phyloP scores from a whole-genome alignment of 1,140 invertebrate genomes.

The Drosophila tropicalis region DNA sequence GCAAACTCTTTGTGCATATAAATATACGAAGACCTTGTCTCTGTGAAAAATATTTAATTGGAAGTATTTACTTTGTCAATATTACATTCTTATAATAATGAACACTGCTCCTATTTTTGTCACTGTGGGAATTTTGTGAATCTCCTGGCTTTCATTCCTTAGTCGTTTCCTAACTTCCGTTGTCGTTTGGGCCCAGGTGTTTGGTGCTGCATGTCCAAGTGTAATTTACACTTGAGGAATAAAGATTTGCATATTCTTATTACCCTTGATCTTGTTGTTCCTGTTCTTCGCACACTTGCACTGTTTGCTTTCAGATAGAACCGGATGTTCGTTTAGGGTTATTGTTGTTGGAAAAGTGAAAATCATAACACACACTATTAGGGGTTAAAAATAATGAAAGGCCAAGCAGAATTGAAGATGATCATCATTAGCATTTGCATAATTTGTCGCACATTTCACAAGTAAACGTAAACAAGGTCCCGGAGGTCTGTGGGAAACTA shows the following conservation, averaged over 20 bases:
- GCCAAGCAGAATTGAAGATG: conserved; percentile 38
- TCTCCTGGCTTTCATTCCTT: conserved; percentile 14
- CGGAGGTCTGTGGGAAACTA: conserved; percentile 50
- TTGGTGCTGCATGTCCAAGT: conserved; percentile 50
- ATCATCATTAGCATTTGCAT: conserved; percentile 56
- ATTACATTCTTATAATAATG: background rate
- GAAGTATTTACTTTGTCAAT: too few relatives aligned
- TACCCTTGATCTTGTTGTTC: conserved; percentile 46
- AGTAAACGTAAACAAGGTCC: conserved; percentile 68
- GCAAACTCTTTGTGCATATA: too few relatives aligned
- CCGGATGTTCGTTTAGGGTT: conserved; percentile 37
- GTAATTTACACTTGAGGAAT: conserved; percentile 52
- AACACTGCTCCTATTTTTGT: background rate
- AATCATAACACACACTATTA: conserved; percentile 39
- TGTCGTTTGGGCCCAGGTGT: conserved; percentile 52
- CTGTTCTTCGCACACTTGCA: background rate
- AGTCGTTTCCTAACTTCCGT: conserved; percentile 44
- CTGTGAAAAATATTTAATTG: too few relatives aligned
- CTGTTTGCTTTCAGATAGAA: conserved; percentile 20
- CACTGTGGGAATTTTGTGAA: conserved; percentile 47
- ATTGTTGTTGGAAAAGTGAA: conserved; percentile 13
- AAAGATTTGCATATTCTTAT: conserved; percentile 62
- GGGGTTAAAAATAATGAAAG: conserved; percentile 40
- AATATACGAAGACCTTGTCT: too few relatives aligned
- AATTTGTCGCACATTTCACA: conserved; percentile 62